Percentiles rank a stretch among this genome's conserved stretches.
phyloP scores from a whole-genome alignment of 2,888 invertebrate genomes.

The Rambutsinella grinnellia region DNA sequence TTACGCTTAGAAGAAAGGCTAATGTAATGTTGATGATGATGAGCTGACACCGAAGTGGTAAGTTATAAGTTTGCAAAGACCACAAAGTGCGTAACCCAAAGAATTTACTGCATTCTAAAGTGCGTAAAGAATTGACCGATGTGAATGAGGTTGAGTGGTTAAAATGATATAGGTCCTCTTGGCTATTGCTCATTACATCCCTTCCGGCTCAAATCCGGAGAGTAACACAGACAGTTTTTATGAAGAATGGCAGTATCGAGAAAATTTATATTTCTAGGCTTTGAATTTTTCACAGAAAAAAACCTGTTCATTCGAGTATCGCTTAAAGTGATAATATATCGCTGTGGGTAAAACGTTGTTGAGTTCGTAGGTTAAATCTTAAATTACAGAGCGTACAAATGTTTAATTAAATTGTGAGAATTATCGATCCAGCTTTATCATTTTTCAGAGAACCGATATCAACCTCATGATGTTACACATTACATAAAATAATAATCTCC shows the following conservation, averaged over 20 bases:
- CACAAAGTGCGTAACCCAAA: background rate
- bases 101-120: too few species aligned
- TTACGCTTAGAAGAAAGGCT: background rate
- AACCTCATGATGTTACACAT: conserved; percentile 6
- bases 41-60: too few species aligned
- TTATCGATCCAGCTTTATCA: conserved; percentile 35
- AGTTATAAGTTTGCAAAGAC: background rate
- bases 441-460: conserved; percentile 16
- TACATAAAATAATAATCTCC: conserved; percentile 16
- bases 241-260: background rate
- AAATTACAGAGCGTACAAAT: conserved; percentile 38
- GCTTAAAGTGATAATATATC: background rate
- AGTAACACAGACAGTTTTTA: background rate
- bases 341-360: background rate
- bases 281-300: conserved; percentile 13
- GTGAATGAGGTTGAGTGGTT: conserved; percentile 6
- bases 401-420: conserved; percentile 43
- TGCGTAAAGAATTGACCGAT: conserved; percentile 7
- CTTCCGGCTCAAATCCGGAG: conserved; percentile 47
- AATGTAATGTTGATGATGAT: background rate
- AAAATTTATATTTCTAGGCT: background rate
- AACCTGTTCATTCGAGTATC: conserved; percentile 35
- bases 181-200: conserved; percentile 39
- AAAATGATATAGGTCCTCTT: conserved; percentile 24
- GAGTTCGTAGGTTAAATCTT: background rate